These are phyloP conservation scores for Leucozona laternaria DNA, from an alignment of 2,888 invertebrate species.

Conservation along the genomic window DNA sequence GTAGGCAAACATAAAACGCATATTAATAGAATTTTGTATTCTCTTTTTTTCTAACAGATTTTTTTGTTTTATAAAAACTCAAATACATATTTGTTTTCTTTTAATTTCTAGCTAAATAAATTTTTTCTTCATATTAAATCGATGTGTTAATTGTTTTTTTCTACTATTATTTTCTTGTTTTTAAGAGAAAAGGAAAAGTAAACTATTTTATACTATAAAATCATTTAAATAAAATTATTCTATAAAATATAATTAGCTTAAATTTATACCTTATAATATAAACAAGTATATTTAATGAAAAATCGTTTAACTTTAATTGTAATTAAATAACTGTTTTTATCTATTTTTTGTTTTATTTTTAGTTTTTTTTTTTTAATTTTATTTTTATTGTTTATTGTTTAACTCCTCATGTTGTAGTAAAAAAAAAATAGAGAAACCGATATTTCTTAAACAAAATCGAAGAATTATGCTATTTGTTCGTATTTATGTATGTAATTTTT, in stretches of 20 bases:
- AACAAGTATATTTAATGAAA: conserved; percentile 21
- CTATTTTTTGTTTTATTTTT: conserved; percentile 5
- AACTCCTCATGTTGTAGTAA: conserved; percentile 34
- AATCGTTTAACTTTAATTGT: conserved; percentile 32
- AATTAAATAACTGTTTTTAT: conserved; percentile 28
- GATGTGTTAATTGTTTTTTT: conserved; percentile 35
- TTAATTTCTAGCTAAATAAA: conserved; percentile 58
- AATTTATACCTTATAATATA: conserved; percentile 41
- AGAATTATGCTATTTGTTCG: conserved; percentile 16
- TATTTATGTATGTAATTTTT: conserved; percentile 25
- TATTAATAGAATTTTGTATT: conserved; percentile 48
- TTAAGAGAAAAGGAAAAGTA: conserved; percentile 57
- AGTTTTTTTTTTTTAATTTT: neutral
- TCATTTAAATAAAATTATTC: conserved; percentile 47
- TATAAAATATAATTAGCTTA: conserved; percentile 52
- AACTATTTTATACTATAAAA: conserved; percentile 66
- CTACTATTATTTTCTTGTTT: conserved; percentile 64
- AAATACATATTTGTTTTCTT: conserved; percentile 4
- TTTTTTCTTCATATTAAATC: conserved; percentile 32
- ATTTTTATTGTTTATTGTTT: conserved; percentile 1
- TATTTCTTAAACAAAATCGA: conserved; percentile 10
- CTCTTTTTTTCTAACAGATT: conserved; percentile 35
- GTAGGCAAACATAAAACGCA: conserved; percentile 58
- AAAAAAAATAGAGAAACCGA: neutral
- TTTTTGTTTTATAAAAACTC: conserved; percentile 21